Percentiles rank a stretch among this genome's conserved stretches.
These are phyloP conservation scores for Sapayoa aenigma DNA, from an alignment of 2,113 vertebrate genomes.

Conservation along the genomic window DNA sequence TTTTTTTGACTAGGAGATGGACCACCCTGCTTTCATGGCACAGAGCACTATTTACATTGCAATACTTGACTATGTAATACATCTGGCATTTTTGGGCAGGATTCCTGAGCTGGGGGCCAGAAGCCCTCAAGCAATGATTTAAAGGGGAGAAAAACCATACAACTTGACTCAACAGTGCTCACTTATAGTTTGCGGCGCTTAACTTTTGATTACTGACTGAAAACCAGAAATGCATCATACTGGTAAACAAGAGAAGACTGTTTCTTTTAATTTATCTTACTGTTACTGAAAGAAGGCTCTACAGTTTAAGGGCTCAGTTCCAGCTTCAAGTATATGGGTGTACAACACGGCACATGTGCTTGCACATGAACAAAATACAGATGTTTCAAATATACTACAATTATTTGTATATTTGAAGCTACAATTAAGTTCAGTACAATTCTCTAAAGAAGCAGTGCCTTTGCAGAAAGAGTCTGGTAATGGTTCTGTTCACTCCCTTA, in stretches of 20 bases:
- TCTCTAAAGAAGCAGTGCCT: slow-evolving; percentile 19
- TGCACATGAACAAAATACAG: neutral
- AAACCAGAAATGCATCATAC: slow-evolving; percentile 44
- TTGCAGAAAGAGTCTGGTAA: neutral
- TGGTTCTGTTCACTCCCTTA: neutral
- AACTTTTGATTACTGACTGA: slow-evolving; percentile 50
- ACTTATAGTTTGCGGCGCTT: slow-evolving; percentile 65
- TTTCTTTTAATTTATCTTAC: slow-evolving; percentile 44
- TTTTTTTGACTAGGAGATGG: slow-evolving; percentile 73
- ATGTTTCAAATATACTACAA: slow-evolving; percentile 42
- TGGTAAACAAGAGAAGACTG: slow-evolving; percentile 14
- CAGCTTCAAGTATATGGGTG: neutral
- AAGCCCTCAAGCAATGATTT: slow-evolving; percentile 81
- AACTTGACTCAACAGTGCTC: slow-evolving; percentile 66
- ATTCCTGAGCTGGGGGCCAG: slow-evolving; percentile 87
- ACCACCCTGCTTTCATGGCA: slow-evolving; percentile 98
- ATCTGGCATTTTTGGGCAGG: slow-evolving; percentile 98
- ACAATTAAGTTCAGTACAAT: neutral
- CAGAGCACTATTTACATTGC: slow-evolving; percentile 96
- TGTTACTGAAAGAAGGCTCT: slow-evolving; percentile 14
- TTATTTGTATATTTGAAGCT: slow-evolving; percentile 28
- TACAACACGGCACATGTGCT: neutral
- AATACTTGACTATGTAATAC: slow-evolving; percentile 98
- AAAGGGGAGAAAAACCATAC: slow-evolving; percentile 47
- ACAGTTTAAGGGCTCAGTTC: neutral